Evolutionary conservation across 2,888 invertebrate genomes (phyloP), one percentile per base, ranked within the genome.

Genomic region (Frankliniella fusca): DNA sequence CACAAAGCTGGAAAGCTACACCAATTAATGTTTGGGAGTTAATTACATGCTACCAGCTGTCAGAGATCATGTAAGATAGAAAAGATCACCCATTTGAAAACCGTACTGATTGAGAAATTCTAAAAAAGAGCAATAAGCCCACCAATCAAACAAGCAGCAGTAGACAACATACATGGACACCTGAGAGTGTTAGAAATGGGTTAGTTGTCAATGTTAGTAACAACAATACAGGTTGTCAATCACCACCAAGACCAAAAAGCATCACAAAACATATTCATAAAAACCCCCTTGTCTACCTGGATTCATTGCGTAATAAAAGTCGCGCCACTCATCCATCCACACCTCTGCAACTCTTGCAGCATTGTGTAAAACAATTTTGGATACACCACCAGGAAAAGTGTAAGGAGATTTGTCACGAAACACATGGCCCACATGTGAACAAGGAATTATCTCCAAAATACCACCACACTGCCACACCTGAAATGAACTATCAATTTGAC

Each of bases 291-390:
- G 86, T 88, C 88, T 94, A 97, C 97, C 97, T 95, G 97, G 95
- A 90, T 97, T 97, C 95, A 98, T 97, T 90, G 96, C 96, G 94
- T 97, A 97, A 93, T 97, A 98, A 94, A 98, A 98, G 91, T 97
- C 97, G 90, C 97, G 94, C 96, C 98, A 99, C 90, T 99, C 97
- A 93, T 99, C 99, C 95, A 99, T 95, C 99, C 99, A 99, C 87
- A 99, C 99, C 90, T 98, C 97, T 87, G 98, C 99, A 87, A 98
- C 97, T 87, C 99, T 93, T 87, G 98, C 97, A 86, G 98, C 97
- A 91, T 99, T 99, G 90, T 98, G 97, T 86, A 98, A 94, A 87
- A 99, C 98, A 87, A 99, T 94, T 90, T 95, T 95, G 89, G 96
- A 95, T 86, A 97, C 97, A 85, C 98, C 99, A 86, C 99, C 99